A percentile compares a stretch with the other conserved stretches of the same genome.
Evolutionary conservation across 1,140 invertebrate genomes (phyloP).

Genomic region (Pachypsylla venusta): DNA sequence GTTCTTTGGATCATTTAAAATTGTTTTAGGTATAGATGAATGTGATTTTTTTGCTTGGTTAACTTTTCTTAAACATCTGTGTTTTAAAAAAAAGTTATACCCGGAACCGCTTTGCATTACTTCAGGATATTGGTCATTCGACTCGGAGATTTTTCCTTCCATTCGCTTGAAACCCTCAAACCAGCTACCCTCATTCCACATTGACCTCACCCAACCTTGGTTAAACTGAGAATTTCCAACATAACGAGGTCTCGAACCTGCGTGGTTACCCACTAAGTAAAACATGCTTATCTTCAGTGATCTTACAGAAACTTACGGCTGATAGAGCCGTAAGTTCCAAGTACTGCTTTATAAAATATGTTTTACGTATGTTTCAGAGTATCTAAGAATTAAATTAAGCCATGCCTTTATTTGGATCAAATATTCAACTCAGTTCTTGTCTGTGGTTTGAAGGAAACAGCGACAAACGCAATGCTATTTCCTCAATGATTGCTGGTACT

Average conservation of each 20-base stretch:
- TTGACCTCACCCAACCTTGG: too few species aligned
- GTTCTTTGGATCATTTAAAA: too few species aligned
- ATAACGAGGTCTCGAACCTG: background rate
- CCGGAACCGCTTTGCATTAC: too few species aligned
- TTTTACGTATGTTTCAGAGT: background rate
- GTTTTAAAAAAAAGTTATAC: too few species aligned
- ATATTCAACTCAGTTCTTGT: constrained; percentile 37
- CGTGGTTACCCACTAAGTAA: background rate
- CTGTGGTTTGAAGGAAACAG: constrained; percentile 43
- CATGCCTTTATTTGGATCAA: constrained; percentile 18
- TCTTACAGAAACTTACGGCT: background rate
- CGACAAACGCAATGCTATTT: constrained; percentile 65
- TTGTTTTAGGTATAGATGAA: too few species aligned
- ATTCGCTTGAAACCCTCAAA: too few species aligned
- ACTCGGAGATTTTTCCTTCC: too few species aligned
- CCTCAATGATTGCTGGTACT: constrained; percentile 65
- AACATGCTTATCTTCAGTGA: background rate
- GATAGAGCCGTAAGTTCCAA: background rate
- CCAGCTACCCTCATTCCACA: too few species aligned
- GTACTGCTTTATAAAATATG: background rate
- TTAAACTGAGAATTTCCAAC: background rate
- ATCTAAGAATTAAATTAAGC: background rate
- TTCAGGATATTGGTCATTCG: too few species aligned
- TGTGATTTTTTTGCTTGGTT: too few species aligned
- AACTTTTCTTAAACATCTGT: too few species aligned